Conservation (phyloP, 2,113 vertebrate genomes). For the Eudyptes chrysolophus region DNA sequence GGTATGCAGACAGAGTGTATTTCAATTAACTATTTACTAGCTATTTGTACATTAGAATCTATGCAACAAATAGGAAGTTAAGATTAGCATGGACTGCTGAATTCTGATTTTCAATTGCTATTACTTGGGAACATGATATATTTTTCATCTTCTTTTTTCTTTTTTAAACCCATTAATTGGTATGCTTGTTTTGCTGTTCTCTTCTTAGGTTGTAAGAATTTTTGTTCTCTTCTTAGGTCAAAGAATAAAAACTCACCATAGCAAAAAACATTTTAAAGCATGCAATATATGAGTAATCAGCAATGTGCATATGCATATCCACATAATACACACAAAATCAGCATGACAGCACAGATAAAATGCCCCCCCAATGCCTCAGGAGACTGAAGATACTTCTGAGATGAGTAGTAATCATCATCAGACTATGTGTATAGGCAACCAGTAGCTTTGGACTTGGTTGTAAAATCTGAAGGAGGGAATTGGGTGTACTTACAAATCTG, state of each 20-base stretch:
- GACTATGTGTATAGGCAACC: background rate
- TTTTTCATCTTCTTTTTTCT: background rate
- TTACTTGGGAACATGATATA: background rate
- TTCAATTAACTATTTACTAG: background rate
- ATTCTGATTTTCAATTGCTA: background rate
- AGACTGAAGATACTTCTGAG: background rate
- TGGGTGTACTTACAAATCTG: background rate
- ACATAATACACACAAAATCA: background rate
- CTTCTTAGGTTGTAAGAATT: background rate
- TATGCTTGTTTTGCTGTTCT: background rate
- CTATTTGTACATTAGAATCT: background rate
- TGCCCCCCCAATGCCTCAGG: background rate
- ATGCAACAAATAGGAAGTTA: background rate
- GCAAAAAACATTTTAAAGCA: background rate
- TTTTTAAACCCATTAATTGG: background rate
- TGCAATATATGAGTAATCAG: background rate
- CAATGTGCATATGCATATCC: background rate
- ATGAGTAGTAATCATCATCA: background rate
- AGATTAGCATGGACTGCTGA: background rate
- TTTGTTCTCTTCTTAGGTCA: background rate
- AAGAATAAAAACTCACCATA: background rate
- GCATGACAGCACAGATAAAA: background rate
- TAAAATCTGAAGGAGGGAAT: background rate
- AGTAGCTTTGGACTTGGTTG: background rate
- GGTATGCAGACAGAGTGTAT: background rate